These are phyloP conservation scores for Chymomyza costata DNA, from an alignment of 1,140 invertebrate species.

Conservation along the genomic window DNA sequence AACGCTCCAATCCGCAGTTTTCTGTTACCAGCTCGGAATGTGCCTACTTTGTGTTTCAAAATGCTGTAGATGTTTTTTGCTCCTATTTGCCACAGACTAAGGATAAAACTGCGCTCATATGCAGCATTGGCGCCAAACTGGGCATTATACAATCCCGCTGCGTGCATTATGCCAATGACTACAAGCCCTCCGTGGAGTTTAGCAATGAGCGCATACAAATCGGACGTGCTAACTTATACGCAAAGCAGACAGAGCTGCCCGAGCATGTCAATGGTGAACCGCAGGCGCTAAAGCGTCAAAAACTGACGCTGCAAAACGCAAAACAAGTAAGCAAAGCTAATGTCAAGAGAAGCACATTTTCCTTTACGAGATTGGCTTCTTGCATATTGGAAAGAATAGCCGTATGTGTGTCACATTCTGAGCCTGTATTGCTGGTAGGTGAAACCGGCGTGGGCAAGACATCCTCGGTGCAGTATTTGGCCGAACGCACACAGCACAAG, in stretches of 20 bases:
- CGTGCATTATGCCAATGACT: slow-evolving; percentile 85
- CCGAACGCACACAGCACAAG: slow-evolving; percentile 87
- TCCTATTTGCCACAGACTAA: slow-evolving; percentile 78
- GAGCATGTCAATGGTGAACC: slow-evolving; percentile 9
- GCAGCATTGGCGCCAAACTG: slow-evolving; percentile 85
- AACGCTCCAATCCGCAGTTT: slow-evolving; percentile 84
- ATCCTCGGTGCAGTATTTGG: slow-evolving; percentile 94
- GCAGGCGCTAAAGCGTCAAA: slow-evolving; percentile 45
- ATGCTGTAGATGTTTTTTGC: slow-evolving; percentile 94
- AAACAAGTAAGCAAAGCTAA: slow-evolving; percentile 18
- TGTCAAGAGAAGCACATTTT: slow-evolving; percentile 80
- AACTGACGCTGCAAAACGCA: slow-evolving; percentile 29
- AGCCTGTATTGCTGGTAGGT: slow-evolving; percentile 96
- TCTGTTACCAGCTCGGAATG: slow-evolving; percentile 84
- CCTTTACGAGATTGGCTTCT: slow-evolving; percentile 86
- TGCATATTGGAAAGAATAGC: slow-evolving; percentile 91
- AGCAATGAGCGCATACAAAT: slow-evolving; percentile 75
- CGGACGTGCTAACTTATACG: slow-evolving; percentile 78
- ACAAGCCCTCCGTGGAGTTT: slow-evolving; percentile 84
- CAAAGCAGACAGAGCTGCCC: slow-evolving; percentile 42
- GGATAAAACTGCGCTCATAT: slow-evolving; percentile 81
- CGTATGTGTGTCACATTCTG: slow-evolving; percentile 86
- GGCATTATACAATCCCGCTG: slow-evolving; percentile 89
- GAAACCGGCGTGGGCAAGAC: slow-evolving; percentile 99
- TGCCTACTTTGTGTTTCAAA: slow-evolving; percentile 87